These are phyloP conservation scores for Cheilosia vulpina DNA, from an alignment of 2,888 invertebrate genomes.

Conservation along the genomic window DNA sequence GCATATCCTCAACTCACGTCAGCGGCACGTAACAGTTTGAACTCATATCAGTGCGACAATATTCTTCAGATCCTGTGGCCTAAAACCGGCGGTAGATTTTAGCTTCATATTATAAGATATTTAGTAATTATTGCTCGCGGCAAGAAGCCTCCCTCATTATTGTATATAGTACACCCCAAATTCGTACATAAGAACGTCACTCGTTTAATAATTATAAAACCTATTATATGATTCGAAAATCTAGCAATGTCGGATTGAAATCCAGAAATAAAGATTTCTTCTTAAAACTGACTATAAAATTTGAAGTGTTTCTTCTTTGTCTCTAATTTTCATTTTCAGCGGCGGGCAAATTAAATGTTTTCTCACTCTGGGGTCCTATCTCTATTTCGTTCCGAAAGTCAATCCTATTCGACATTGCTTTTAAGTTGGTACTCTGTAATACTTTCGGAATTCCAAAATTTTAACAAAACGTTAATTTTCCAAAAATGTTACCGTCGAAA, in stretches of 20 bases:
- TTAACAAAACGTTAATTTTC: no score
- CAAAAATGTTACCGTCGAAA: no score
- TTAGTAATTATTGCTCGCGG: background rate
- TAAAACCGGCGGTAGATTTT: background rate
- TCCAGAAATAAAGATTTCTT: slow-evolving; percentile 32
- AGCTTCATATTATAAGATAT: background rate
- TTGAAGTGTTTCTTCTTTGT: background rate
- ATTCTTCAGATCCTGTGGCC: background rate
- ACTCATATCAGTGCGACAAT: background rate
- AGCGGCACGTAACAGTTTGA: no score
- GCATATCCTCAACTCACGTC: no score
- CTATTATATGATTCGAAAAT: background rate
- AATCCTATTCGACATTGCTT: no score
- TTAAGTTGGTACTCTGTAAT: no score
- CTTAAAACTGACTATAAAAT: background rate
- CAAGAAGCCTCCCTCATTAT: background rate
- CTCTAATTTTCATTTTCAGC: background rate
- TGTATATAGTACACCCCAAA: background rate
- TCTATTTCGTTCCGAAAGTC: no score
- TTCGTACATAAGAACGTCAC: background rate
- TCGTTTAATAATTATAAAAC: background rate
- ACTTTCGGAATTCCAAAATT: no score
- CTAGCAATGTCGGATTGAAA: background rate
- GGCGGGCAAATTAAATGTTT: no score
- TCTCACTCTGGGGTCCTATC: no score